A percentile compares a stretch with the other conserved stretches of the same genome.
Conservation (phyloP, 2,797 vertebrate species). For the Yasuhikotakia modesta region DNA sequence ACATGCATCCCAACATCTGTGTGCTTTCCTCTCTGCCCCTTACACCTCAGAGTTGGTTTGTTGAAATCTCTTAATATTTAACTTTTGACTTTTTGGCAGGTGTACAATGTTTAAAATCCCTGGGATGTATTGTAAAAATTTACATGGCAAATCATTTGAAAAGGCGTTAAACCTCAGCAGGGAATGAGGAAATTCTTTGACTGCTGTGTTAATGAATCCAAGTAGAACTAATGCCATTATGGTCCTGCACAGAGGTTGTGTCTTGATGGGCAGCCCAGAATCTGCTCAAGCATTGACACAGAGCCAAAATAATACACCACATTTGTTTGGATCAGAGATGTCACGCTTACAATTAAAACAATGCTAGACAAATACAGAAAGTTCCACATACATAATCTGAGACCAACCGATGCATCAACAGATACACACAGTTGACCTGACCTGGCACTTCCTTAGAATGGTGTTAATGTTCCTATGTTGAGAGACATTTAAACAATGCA, state of each 20-base stretch:
- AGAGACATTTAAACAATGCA: conserved; percentile 36
- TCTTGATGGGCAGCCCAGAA: background rate
- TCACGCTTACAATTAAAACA: no score
- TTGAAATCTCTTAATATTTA: conserved; percentile 7
- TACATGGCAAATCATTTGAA: conserved; percentile 28
- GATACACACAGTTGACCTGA: conserved; percentile 39
- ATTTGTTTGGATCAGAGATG: conserved; percentile 33
- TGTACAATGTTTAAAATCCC: conserved; percentile 12
- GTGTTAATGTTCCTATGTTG: conserved; percentile 24
- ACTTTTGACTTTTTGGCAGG: conserved; percentile 12
- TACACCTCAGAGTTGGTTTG: conserved; percentile 15
- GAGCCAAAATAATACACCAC: conserved; percentile 34
- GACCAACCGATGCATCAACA: conserved; percentile 30
- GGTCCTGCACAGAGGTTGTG: background rate
- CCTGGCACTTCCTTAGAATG: conserved; percentile 27
- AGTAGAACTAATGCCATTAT: background rate
- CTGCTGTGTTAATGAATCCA: no score
- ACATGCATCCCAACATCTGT: background rate
- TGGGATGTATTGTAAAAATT: no score
- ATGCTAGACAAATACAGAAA: conserved; percentile 49
- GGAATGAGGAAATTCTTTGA: background rate
- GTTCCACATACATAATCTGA: conserved; percentile 39
- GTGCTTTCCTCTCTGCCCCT: background rate
- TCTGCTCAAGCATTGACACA: no score
- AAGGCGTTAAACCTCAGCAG: background rate